A percentile compares a stretch with the other conserved stretches of the same genome.
Conservation (phyloP, 2,113 vertebrate genomes). For the Lasiurus cinereus region DNA sequence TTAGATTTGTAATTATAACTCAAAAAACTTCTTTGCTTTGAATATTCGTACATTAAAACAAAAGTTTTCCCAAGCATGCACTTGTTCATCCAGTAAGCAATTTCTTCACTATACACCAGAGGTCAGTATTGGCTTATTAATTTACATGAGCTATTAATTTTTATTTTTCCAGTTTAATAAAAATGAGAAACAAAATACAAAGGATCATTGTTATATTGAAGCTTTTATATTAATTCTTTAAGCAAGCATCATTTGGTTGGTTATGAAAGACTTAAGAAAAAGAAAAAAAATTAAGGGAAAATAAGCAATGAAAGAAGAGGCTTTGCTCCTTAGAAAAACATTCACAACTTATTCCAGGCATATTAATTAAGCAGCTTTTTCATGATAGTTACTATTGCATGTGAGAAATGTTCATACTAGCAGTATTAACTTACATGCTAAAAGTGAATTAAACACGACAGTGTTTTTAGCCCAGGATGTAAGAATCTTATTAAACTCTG, state of each 20-base stretch:
- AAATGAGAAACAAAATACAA: conserved; percentile 38
- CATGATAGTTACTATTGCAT: neutral
- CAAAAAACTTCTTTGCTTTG: neutral
- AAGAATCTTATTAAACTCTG: neutral
- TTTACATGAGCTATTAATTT: conserved; percentile 69
- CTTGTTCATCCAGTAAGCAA: conserved; percentile 1
- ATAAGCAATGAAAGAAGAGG: neutral
- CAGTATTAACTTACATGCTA: neutral
- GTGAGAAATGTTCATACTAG: neutral
- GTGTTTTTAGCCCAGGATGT: neutral
- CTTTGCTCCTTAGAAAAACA: conserved; percentile 31
- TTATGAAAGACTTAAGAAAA: neutral
- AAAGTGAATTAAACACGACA: neutral
- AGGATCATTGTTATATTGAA: neutral
- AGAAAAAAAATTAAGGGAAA: neutral
- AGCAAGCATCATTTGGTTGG: neutral
- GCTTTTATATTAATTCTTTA: neutral
- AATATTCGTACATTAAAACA: neutral
- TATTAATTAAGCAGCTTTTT: neutral
- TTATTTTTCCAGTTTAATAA: conserved; percentile 56
- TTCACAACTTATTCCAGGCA: neutral
- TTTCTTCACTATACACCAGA: conserved; percentile 86
- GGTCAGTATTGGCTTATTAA: conserved; percentile 87
- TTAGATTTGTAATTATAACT: conserved; percentile 3
- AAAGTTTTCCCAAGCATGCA: neutral